Conservation (phyloP, 2,797 vertebrate species). For the Amazona finschi region DNA sequence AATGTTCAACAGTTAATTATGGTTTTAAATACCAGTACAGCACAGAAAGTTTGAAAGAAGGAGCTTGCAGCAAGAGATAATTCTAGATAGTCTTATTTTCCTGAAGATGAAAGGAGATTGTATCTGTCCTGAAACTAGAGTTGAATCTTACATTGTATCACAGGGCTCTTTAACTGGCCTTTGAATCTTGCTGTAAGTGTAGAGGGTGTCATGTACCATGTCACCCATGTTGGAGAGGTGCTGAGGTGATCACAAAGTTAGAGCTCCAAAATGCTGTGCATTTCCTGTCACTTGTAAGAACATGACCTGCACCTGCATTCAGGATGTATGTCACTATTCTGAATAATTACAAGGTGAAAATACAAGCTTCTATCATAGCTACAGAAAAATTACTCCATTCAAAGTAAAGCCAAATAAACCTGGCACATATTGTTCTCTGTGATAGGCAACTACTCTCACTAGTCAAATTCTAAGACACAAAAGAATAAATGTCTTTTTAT, state of each 20-base stretch:
- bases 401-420: background rate
- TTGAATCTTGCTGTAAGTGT: background rate
- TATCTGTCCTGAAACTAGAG: background rate
- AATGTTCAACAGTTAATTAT: background rate
- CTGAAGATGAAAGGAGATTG: background rate
- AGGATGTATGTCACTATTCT: background rate
- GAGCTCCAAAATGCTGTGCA: background rate
- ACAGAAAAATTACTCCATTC: background rate
- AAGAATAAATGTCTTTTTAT: background rate
- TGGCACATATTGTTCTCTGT: background rate
- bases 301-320: background rate
- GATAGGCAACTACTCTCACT: background rate
- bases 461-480: background rate
- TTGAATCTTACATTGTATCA: background rate
- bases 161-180: background rate
- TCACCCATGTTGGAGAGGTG: accelerated
- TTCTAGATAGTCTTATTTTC: background rate
- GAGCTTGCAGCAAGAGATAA: background rate
- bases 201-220: accelerated
- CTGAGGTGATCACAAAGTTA: background rate
- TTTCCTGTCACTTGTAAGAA: background rate
- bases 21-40: background rate
- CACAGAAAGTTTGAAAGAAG: background rate
- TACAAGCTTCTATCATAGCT: background rate
- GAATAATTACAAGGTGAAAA: background rate